Evolutionary conservation across 2,888 invertebrate species (phyloP), one percentile per base, ranked within the genome.

Genomic region (Metopia argyrocephala): DNA sequence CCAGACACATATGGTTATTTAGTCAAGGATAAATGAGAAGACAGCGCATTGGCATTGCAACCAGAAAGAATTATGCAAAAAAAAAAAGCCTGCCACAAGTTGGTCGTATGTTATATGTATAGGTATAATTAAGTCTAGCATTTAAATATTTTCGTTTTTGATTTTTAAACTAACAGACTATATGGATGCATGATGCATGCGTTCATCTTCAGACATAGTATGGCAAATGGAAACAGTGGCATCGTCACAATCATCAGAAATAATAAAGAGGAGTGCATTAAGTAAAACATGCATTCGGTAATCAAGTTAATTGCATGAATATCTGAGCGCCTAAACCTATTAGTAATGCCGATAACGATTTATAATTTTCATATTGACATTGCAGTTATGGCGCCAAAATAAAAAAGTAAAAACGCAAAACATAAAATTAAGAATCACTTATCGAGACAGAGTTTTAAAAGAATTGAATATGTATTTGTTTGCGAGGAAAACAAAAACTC

Each of bases 371-470:
- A 71, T 68, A 80, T 74, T 68, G 76, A 73, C 66, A 74, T 75
- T 73, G 46, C 76, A 73, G 75, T 78, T 69, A 68, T 82, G 83
- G 82, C 82, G 82, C 82, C 82, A 80, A 71, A 61, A 56, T 18
- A 1, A 38, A 38, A 38, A 38, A 38, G 12, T 25, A 38, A n/a
- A 66, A 20, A 18, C 23, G n/a, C 7, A 62, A 15, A 48, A 38
- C 5, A 28, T 64, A 45, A 3, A 9, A 18, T 38, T 6, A 3
- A 31, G 12, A 3, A 9, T 28, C 18, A 57, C 18, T 3, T 5
- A 5, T 6, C 12, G 21, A 61, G 9, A 3, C 50, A 66, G 45
- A 6, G 2, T 4, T 48, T 3, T 59, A 15, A 65, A 62, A 21
- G 48, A 69, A 15, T 65, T 12, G 12, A 46, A 25, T 31, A 3